Conservation (phyloP, 2,113 vertebrate genomes). For the Ctenodactylus gundi region DNA sequence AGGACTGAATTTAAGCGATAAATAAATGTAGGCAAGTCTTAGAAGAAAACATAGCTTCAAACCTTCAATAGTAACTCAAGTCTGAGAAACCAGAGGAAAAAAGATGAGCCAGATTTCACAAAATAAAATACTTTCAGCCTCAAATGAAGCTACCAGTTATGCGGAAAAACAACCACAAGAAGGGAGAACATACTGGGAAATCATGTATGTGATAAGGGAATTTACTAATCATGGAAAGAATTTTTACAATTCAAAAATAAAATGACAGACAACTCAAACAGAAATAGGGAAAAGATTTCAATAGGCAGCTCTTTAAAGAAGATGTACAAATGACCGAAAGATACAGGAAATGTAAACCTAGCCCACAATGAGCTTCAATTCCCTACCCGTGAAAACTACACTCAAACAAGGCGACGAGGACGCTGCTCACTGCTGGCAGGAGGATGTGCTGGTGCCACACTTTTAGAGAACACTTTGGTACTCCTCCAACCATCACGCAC, state of each 20-base stretch:
- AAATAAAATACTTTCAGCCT: not conserved
- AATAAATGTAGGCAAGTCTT: not conserved
- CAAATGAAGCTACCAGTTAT: not conserved
- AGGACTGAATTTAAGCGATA: not conserved
- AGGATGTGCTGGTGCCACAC: no score
- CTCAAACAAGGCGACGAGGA: not conserved
- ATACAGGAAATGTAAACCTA: not conserved
- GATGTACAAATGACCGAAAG: not conserved
- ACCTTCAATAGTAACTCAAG: not conserved
- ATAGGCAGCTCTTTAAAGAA: not conserved
- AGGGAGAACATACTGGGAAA: not conserved
- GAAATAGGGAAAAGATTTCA: not conserved
- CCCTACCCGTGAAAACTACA: not conserved
- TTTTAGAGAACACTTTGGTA: not conserved
- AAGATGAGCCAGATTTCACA: not conserved
- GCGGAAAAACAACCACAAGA: not conserved
- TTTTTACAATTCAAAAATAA: not conserved
- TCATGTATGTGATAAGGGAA: not conserved
- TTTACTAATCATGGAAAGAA: not conserved
- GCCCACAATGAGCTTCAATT: not conserved
- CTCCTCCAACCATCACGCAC: not conserved
- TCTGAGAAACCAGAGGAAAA: not conserved
- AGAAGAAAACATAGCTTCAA: not conserved
- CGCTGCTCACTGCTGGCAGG: no score
- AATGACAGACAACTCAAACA: not conserved